A percentile compares a stretch with the other conserved stretches of the same genome.
phyloP scores from a whole-genome alignment of 2,888 invertebrate species.

The Physocephala rufipes region DNA sequence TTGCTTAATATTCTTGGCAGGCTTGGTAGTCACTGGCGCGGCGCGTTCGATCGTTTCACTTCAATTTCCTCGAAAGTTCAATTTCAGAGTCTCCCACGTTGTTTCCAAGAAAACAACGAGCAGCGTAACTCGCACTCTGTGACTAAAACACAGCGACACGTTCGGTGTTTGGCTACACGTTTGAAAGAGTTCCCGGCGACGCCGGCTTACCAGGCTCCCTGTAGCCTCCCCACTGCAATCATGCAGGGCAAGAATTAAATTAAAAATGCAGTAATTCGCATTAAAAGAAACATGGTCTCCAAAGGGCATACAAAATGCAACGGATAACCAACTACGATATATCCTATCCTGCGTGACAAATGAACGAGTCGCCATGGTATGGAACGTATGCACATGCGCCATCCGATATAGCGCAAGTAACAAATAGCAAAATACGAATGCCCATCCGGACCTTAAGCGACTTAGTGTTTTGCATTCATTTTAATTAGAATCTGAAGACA shows the following conservation, averaged over 20 bases:
- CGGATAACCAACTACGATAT: neutral
- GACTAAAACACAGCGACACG: neutral
- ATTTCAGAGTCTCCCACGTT: conserved; percentile 37
- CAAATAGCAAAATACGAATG: conserved; percentile 17
- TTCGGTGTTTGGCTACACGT: neutral
- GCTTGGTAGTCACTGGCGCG: neutral
- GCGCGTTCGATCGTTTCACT: neutral
- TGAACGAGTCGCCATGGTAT: conserved; percentile 1
- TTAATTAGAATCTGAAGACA: conserved; percentile 45
- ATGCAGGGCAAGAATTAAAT: conserved; percentile 34
- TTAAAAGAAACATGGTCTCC: conserved; percentile 37
- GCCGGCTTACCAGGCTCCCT: too few species aligned
- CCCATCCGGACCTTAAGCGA: conserved; percentile 41
- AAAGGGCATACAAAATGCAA: conserved; percentile 10
- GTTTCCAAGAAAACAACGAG: conserved; percentile 28
- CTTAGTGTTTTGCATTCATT: conserved; percentile 51
- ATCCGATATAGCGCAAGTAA: neutral
- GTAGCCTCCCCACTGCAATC: too few species aligned
- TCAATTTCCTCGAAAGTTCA: neutral
- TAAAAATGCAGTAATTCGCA: conserved; percentile 41
- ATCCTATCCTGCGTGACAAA: neutral
- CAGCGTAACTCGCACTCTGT: conserved; percentile 15
- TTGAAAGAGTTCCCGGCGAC: too few species aligned
- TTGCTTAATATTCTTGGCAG: conserved; percentile 2
- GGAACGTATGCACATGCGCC: conserved; percentile 9